phyloP scores from a whole-genome alignment of 2,888 invertebrate genomes.

The Heliconius sara region DNA sequence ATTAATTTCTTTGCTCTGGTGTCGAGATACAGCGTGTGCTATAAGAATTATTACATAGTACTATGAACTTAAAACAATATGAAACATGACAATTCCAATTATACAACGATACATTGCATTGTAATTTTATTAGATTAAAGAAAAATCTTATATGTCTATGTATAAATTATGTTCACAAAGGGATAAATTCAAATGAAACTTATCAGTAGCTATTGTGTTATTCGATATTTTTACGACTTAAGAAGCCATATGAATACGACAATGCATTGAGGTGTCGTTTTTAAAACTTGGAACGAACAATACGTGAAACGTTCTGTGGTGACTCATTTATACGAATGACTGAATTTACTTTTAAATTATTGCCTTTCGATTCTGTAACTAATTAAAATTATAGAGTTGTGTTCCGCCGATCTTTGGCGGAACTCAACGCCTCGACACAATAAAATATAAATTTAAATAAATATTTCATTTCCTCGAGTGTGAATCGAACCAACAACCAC shows the following conservation, averaged over 20 bases:
- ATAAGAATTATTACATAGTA: background rate
- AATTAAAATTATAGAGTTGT: background rate
- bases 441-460: no score
- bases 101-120: background rate
- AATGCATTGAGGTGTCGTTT: slow-evolving; percentile 76
- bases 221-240: slow-evolving; percentile 81
- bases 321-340: slow-evolving; percentile 53
- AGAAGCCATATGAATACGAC: slow-evolving; percentile 76
- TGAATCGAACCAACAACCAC: no score
- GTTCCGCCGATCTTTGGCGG: no score
- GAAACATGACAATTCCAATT: background rate
- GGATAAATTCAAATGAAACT: slow-evolving; percentile 68
- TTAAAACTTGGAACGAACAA: slow-evolving; percentile 64
- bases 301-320: slow-evolving; percentile 63
- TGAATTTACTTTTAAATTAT: slow-evolving; percentile 43
- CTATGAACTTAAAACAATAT: background rate
- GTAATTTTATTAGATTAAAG: slow-evolving; percentile 17
- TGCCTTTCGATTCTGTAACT: slow-evolving; percentile 11
- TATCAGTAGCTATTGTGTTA: slow-evolving; percentile 80
- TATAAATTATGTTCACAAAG: slow-evolving; percentile 51
- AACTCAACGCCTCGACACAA: no score
- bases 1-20: no score
- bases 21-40: no score
- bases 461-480: no score
- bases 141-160: slow-evolving; percentile 41